Evolutionary conservation across 2,888 invertebrate genomes (phyloP), one percentile per base, ranked within the genome.

Genomic region (Eristalis pertinax): DNA sequence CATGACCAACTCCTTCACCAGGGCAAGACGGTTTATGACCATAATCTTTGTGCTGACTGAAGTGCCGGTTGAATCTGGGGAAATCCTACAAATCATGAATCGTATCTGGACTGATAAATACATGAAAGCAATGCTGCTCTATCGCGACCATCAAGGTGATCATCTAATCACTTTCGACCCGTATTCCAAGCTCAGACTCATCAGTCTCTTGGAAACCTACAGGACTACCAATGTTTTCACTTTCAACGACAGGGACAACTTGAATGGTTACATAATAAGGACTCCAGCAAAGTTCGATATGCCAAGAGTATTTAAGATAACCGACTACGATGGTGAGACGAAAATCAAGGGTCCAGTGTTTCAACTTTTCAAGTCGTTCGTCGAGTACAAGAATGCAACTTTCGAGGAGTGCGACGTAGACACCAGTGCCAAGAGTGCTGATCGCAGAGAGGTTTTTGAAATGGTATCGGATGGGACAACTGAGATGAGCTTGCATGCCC

Each of bases 401-500:
- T 81, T 91, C 2, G 76, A 88, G 50, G 91, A 91, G 19, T 85
- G 90, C 2, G 84, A 38, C 7, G 73, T 29, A 0, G 75, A 84
- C 5, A 60, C 24, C 13, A 29, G 24, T 13, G 8, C 13, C 0
- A 60, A 1, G 60, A 26, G 60, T 26, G 13, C 60, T 19, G 24
- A 60, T 13, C 60, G 60, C 13, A 60, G 64, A 15, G 35, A 41
- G 3, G 50, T 76, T 0, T 22, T 84, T 11, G 32, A 62, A 2
- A 10, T 85, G 13, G 73, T 90, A 13, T 41, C 50, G 8, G 43
- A 86, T 0, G 89, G 91, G 19, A 84, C 89, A 7, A 89, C 91
- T 24, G 92, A 92, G 76, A 91, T 91, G 0, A 74, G 91, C 10
- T 88, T 91, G 3, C 91, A 92, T 75, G 90, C 91, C 0, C 90